Percentiles rank a stretch among this genome's conserved stretches.
Evolutionary conservation across 2,888 invertebrate species (phyloP).

Genomic region (Cryptocephalus moraei): DNA sequence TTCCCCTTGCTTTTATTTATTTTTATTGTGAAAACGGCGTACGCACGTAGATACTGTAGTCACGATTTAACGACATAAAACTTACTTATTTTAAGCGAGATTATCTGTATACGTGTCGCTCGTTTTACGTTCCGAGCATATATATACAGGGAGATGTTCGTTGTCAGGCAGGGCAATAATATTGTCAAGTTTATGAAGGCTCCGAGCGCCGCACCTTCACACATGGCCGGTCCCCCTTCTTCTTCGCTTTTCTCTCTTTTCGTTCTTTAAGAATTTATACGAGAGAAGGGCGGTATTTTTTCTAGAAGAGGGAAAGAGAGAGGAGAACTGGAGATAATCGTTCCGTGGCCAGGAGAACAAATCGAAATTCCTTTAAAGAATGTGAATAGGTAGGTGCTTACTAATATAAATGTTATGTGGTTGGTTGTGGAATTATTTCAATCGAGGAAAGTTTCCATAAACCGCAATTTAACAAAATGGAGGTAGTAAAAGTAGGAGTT

Average conservation of each 20-base stretch:
- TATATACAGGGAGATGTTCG: conserved; percentile 16
- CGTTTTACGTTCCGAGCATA: conserved; percentile 13
- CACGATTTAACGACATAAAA: conserved; percentile 20
- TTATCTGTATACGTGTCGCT: conserved; percentile 22
- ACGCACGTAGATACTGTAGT: conserved; percentile 16
- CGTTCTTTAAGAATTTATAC: no score
- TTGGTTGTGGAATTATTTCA: no score
- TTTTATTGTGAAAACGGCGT: neutral
- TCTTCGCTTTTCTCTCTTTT: neutral
- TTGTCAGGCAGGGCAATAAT: conserved; percentile 32
- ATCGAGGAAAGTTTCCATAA: no score
- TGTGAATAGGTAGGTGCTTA: no score
- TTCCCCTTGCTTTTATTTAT: neutral
- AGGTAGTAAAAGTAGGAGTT: no score
- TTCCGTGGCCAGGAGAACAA: no score
- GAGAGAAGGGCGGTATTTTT: no score
- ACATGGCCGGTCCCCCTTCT: neutral
- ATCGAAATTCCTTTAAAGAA: no score
- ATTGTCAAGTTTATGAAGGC: conserved; percentile 27
- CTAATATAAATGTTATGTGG: no score
- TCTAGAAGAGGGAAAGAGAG: no score
- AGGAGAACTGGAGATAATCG: no score
- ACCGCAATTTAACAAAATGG: no score
- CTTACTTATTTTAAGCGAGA: conserved; percentile 21
- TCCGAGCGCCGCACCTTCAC: neutral